Evolutionary conservation across 2,797 vertebrate species (phyloP).

Genomic region (Sylvilagus floridanus): DNA sequence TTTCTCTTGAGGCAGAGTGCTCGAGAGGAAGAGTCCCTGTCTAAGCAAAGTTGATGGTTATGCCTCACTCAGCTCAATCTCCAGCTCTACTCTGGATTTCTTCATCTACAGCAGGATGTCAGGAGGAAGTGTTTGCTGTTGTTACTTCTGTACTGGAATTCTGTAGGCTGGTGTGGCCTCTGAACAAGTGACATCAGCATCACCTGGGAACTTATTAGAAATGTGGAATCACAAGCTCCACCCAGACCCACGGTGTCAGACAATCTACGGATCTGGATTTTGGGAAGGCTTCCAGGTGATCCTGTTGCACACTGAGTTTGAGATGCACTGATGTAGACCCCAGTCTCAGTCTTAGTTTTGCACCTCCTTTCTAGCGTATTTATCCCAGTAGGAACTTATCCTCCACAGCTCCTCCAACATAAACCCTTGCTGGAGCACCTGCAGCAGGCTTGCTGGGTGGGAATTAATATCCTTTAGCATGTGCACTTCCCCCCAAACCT

Average conservation of each 20-base stretch:
- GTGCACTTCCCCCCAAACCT: neutral
- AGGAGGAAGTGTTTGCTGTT: neutral
- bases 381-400: neutral
- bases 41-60: neutral
- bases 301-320: neutral
- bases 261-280: neutral
- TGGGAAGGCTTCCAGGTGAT: neutral
- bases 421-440: neutral
- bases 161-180: neutral
- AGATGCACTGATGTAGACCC: neutral
- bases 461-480: neutral
- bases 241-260: neutral
- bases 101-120: neutral
- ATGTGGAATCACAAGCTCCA: neutral
- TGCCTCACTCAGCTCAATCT: neutral
- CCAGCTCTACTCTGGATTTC: neutral
- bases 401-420: neutral
- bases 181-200: neutral
- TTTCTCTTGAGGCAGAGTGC: neutral
- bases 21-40: neutral
- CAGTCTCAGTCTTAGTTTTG: neutral
- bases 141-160: neutral
- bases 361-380: neutral
- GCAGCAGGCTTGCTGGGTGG: neutral
- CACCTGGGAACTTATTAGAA: neutral